Evolutionary conservation across 2,888 invertebrate species (phyloP), one percentile per base, ranked within the genome.

Genomic region (Gerosis bhagava): DNA sequence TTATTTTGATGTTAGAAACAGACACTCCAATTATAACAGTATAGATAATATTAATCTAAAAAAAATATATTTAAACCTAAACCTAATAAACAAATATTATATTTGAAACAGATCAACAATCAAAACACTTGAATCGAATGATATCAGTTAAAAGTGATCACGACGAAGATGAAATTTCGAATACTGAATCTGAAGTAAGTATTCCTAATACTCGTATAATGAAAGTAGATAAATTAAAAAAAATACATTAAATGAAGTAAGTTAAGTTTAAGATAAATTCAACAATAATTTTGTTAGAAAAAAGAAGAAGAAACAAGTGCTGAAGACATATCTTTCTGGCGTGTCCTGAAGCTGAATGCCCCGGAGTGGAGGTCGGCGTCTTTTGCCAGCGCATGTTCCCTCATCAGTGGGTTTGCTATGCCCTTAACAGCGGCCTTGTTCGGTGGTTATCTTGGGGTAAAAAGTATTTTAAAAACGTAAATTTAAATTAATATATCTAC

Each of bases 351-450:
- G 52, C 83, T 94, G 49, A 95, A 94, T 67, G 67, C 79, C 10
- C 91, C 92, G 0, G 95, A 95, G 74, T 94, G 93, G 94, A 84
- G 83, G 16, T 90, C 91, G 2, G 90, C 94, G 11, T 56, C 90
- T 0, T 51, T 90, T 0, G 95, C 94, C 3, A 91, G 92, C 51
- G 6, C 92, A 1, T 88, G 91, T 11, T 92, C 94, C 0, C 62
- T 92, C 0, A 60, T 93, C 10, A 93, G 93, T 77, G 95, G 95
- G 1, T 91, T 91, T 60, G 90, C 93, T 5, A 94, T 94, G 92
- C 95, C 95, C 0, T 61, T 94, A 3, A 92, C 94, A 62, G 93
- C 94, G 0, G 77, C 95, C 7, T 79, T 95, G 17, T 93, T 95
- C 60, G 95, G 95, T 49, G 92, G 93, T 62, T 92, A 94, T 59